These are phyloP conservation scores for Patella vulgata DNA, from an alignment of 1,140 invertebrate species.

Conservation along the genomic window DNA sequence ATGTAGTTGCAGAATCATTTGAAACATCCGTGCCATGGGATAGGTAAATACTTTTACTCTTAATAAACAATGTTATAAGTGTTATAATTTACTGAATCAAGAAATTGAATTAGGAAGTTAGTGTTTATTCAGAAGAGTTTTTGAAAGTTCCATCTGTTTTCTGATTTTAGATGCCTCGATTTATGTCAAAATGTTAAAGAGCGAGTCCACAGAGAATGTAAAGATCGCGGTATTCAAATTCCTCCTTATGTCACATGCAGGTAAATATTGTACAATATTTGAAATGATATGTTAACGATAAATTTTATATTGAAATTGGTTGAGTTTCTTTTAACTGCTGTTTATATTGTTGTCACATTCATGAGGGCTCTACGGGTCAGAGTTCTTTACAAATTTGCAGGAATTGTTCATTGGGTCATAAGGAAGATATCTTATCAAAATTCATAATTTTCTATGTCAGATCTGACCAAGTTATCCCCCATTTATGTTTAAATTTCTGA, in stretches of 20 bases:
- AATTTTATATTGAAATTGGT: not conserved
- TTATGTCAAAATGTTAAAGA: slow-evolving; percentile 92
- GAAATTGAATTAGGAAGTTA: no score
- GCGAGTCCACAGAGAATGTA: slow-evolving; percentile 80
- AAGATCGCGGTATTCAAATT: slow-evolving; percentile 67
- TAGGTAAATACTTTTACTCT: slow-evolving; percentile 52
- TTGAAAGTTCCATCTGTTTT: slow-evolving; percentile 6
- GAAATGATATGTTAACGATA: not conserved
- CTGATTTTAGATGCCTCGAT: slow-evolving; percentile 73
- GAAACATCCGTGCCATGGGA: slow-evolving; percentile 99
- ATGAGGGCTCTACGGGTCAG: no score
- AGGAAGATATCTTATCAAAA: no score
- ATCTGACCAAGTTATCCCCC: no score
- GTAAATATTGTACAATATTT: slow-evolving; percentile 46
- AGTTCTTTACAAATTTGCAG: no score
- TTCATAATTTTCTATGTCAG: no score
- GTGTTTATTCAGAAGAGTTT: no score
- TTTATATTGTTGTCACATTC: no score
- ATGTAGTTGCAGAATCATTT: slow-evolving; percentile 94
- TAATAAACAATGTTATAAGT: no score
- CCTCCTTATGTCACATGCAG: slow-evolving; percentile 67
- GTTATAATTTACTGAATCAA: no score
- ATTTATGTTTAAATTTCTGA: no score
- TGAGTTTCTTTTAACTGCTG: not conserved
- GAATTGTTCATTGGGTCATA: no score